A percentile compares a stretch with the other conserved stretches of the same genome.
Evolutionary conservation across 2,888 invertebrate species (phyloP).

Genomic region (Eupithecia tripunctaria): DNA sequence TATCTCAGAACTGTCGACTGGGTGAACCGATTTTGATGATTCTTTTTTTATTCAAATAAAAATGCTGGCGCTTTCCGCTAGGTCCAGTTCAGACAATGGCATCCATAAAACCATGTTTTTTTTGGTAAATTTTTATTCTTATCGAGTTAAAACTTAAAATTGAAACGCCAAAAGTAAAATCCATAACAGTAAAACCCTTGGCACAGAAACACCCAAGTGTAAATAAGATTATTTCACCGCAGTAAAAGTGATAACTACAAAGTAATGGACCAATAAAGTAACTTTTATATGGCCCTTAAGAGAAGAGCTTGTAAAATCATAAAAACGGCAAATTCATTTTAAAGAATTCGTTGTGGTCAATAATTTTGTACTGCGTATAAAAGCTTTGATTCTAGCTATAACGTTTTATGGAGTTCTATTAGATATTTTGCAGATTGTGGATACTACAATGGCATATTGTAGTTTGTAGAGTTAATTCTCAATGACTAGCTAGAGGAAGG

Average conservation of each 20-base stretch:
- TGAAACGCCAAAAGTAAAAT: conserved; percentile 39
- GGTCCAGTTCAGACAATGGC: too few relatives aligned
- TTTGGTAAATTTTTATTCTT: too few relatives aligned
- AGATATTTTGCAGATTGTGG: conserved; percentile 25
- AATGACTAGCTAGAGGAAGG: not conserved
- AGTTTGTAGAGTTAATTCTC: not conserved
- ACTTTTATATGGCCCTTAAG: conserved; percentile 52
- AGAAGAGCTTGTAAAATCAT: conserved; percentile 51
- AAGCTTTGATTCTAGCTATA: conserved; percentile 39
- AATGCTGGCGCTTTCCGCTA: too few relatives aligned
- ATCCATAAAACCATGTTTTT: too few relatives aligned
- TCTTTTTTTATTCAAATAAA: too few relatives aligned
- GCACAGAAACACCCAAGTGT: conserved; percentile 39
- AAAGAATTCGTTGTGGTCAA: conserved; percentile 50
- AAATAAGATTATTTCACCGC: conserved; percentile 52
- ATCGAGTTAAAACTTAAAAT: not conserved
- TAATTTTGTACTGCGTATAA: conserved; percentile 47
- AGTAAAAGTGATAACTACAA: conserved; percentile 52
- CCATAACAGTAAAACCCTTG: conserved; percentile 32
- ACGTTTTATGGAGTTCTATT: conserved; percentile 39
- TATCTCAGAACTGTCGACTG: too few relatives aligned
- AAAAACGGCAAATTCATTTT: conserved; percentile 50
- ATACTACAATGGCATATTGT: conserved; percentile 9
- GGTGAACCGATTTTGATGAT: too few relatives aligned
- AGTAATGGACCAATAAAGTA: conserved; percentile 56